phyloP scores from a whole-genome alignment of 2,113 vertebrate species.

The Riparia riparia region DNA sequence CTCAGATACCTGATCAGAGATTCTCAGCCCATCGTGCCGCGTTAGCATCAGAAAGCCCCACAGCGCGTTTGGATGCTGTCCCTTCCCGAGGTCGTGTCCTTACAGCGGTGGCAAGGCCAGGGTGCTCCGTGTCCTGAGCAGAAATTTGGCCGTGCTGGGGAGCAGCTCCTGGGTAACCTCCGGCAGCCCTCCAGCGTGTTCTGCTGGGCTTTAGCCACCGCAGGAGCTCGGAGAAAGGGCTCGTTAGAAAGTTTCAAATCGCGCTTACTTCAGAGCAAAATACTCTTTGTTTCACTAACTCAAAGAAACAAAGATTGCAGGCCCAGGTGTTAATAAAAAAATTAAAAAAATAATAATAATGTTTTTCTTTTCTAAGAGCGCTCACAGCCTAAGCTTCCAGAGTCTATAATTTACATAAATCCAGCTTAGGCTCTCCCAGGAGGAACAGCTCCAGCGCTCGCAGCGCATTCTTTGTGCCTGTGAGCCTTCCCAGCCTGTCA shows the following conservation, averaged over 20 bases:
- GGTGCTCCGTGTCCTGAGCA: background rate
- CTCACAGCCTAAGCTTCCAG: background rate
- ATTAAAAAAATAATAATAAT: background rate
- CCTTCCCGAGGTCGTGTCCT: background rate
- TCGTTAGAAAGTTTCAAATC: background rate
- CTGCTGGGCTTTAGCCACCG: background rate
- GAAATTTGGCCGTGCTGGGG: background rate
- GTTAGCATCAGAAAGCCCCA: background rate
- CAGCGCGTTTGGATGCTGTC: fast-evolving
- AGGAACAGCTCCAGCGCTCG: background rate
- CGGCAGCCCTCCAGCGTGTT: background rate
- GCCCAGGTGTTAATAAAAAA: background rate
- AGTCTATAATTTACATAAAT: background rate
- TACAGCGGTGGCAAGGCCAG: background rate
- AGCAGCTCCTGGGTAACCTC: background rate
- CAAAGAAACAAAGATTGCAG: background rate
- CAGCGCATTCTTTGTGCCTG: constrained; percentile 2
- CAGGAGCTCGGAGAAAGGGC: background rate
- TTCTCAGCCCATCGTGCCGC: background rate
- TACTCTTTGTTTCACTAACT: background rate
- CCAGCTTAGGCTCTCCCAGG: background rate
- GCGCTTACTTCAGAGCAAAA: background rate
- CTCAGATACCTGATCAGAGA: background rate
- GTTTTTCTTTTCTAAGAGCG: background rate
- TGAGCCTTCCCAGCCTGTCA: constrained; percentile 41